phyloP scores from a whole-genome alignment of 2,797 vertebrate species.

The Harpagifer antarcticus region DNA sequence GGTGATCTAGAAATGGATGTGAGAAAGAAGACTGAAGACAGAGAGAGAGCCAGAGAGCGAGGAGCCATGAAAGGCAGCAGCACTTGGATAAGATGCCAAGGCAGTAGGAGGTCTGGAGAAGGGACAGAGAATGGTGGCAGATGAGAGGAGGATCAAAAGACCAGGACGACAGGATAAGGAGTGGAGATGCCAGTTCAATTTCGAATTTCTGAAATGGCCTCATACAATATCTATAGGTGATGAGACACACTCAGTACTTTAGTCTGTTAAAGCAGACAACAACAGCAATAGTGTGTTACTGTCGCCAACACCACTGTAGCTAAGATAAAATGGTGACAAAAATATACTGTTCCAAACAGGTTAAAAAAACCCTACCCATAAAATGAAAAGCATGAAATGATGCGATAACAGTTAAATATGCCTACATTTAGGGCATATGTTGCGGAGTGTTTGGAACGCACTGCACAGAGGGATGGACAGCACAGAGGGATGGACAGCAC shows the following conservation, averaged over 20 bases:
- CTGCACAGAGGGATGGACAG: neutral
- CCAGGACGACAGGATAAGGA: conserved; percentile 54
- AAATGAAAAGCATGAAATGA: conserved; percentile 4
- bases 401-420: neutral
- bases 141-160: conserved; percentile 78
- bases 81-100: conserved; percentile 57
- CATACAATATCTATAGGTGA: conserved; percentile 33
- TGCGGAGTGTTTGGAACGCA: neutral
- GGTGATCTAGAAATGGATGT: conserved; percentile 29
- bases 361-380: neutral
- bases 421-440: no score
- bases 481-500: no score
- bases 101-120: conserved; percentile 71
- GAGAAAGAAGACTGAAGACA: neutral
- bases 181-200: conserved; percentile 55
- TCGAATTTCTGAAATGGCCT: conserved; percentile 46
- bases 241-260: conserved; percentile 19
- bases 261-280: conserved; percentile 6
- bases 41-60: conserved; percentile 4
- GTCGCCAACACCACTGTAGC: neutral
- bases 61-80: conserved; percentile 41
- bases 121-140: conserved; percentile 65
- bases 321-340: neutral
- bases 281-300: conserved; percentile 3
- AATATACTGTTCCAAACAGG: neutral